These are phyloP conservation scores for Xylocopa sonorina DNA, from an alignment of 1,140 invertebrate genomes.

Conservation along the genomic window DNA sequence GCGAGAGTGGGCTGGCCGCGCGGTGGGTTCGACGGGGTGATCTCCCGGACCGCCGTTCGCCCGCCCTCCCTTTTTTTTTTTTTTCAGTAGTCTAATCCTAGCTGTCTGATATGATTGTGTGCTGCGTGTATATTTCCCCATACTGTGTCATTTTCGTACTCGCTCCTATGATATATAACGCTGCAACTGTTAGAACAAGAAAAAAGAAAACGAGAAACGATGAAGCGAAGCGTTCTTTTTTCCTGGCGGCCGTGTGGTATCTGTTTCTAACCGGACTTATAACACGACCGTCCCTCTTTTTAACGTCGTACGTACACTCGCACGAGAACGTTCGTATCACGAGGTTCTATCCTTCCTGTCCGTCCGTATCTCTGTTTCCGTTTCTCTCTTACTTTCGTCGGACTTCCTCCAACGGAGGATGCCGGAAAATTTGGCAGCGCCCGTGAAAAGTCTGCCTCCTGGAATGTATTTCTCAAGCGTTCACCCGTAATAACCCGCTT, in stretches of 20 bases:
- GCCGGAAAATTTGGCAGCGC: conserved; percentile 15
- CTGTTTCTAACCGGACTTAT: neutral
- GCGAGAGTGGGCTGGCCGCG: conserved; percentile 71
- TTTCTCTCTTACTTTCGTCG: conserved; percentile 1
- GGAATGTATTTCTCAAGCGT: neutral
- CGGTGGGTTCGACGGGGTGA: conserved; percentile 52
- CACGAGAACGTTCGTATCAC: neutral
- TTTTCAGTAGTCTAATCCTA: conserved; percentile 70
- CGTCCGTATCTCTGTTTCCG: conserved; percentile 13
- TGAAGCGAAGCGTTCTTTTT: conserved; percentile 1
- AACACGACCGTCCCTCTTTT: neutral
- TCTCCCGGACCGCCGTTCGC: conserved; percentile 67
- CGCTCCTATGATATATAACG: conserved; percentile 1
- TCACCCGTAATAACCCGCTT: neutral
- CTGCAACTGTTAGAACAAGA: neutral
- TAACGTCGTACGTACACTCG: neutral
- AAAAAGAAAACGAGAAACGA: neutral
- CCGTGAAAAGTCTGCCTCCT: conserved; percentile 28
- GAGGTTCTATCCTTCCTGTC: neutral
- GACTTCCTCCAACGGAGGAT: conserved; percentile 31
- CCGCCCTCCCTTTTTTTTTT: conserved; percentile 67
- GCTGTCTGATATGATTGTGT: conserved; percentile 57
- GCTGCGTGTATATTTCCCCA: conserved; percentile 40
- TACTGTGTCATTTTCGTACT: conserved; percentile 17
- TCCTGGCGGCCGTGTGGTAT: neutral